A percentile compares a stretch with the other conserved stretches of the same genome.
Conservation (phyloP, 1,140 invertebrate genomes). For the Bombus impatiens region DNA sequence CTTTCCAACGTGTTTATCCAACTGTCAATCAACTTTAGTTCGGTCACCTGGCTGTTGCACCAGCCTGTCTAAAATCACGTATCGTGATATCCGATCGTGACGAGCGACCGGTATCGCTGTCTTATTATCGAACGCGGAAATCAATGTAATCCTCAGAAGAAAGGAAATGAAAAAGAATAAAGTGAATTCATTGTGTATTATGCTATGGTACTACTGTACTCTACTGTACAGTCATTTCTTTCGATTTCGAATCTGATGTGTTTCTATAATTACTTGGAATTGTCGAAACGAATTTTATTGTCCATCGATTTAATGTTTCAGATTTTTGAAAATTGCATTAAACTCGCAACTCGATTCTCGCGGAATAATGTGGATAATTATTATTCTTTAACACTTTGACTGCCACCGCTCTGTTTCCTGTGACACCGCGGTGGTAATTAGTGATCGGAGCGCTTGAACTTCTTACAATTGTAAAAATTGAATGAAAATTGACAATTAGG, state of each 20-base stretch:
- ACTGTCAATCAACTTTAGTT: constrained; percentile 67
- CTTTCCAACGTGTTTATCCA: constrained; percentile 71
- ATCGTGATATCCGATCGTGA: constrained; percentile 65
- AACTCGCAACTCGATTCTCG: too few relatives aligned
- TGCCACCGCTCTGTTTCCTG: too few relatives aligned
- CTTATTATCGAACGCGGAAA: constrained; percentile 48
- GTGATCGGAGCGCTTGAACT: too few relatives aligned
- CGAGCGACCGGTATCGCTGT: constrained; percentile 25
- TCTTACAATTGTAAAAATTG: too few relatives aligned
- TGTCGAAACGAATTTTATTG: too few relatives aligned
- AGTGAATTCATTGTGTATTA: not conserved
- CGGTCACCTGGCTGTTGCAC: constrained; percentile 62
- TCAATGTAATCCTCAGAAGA: not conserved
- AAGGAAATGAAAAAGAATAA: not conserved
- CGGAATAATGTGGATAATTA: too few relatives aligned
- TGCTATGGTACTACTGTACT: not conserved
- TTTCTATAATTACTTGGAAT: not conserved
- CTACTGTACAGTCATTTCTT: not conserved
- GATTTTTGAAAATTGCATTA: too few relatives aligned
- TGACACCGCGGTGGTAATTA: too few relatives aligned
- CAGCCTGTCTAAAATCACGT: constrained; percentile 49
- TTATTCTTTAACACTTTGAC: too few relatives aligned
- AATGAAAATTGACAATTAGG: too few relatives aligned
- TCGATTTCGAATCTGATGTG: not conserved
- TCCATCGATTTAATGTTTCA: too few relatives aligned